Evolutionary conservation across 2,888 invertebrate genomes (phyloP).

Genomic region (Phyllotreta cruciferae): DNA sequence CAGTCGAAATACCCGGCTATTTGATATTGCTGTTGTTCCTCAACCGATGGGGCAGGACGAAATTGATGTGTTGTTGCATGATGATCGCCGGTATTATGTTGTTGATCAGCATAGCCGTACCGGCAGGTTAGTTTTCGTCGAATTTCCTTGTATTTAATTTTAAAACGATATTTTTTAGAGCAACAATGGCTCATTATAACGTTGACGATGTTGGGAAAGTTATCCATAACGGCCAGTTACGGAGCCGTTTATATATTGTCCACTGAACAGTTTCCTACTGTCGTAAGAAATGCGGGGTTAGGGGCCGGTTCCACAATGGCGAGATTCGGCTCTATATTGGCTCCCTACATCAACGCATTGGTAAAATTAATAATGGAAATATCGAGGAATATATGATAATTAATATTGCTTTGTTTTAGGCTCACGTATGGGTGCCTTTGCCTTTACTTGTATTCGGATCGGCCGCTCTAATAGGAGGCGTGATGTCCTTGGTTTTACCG

Average conservation of each 20-base stretch:
- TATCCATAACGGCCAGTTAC: slow-evolving; percentile 76
- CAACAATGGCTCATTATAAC: slow-evolving; percentile 65
- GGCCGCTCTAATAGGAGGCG: slow-evolving; percentile 65
- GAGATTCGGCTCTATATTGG: slow-evolving; percentile 68
- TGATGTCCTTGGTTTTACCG: slow-evolving; percentile 67
- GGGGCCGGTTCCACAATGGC: slow-evolving; percentile 71
- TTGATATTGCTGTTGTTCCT: slow-evolving; percentile 70
- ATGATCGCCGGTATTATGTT: slow-evolving; percentile 68
- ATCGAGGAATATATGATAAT: neutral
- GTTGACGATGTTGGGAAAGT: slow-evolving; percentile 74
- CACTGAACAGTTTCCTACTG: slow-evolving; percentile 78
- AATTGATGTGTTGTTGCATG: slow-evolving; percentile 74
- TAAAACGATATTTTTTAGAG: slow-evolving; percentile 54
- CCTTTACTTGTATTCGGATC: slow-evolving; percentile 68
- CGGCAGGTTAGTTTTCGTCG: slow-evolving; percentile 57
- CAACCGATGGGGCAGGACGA: slow-evolving; percentile 74
- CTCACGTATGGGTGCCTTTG: slow-evolving; percentile 66
- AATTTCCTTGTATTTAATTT: neutral
- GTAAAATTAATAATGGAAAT: slow-evolving; percentile 52
- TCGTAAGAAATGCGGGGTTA: slow-evolving; percentile 70
- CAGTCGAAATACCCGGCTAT: slow-evolving; percentile 80
- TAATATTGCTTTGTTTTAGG: slow-evolving; percentile 54
- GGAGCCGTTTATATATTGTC: slow-evolving; percentile 77
- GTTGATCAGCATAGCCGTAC: slow-evolving; percentile 66
- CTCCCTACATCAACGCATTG: slow-evolving; percentile 67